These are phyloP conservation scores for Ganaspis sp. DNA, from an alignment of 1,140 invertebrate genomes.

Conservation along the genomic window DNA sequence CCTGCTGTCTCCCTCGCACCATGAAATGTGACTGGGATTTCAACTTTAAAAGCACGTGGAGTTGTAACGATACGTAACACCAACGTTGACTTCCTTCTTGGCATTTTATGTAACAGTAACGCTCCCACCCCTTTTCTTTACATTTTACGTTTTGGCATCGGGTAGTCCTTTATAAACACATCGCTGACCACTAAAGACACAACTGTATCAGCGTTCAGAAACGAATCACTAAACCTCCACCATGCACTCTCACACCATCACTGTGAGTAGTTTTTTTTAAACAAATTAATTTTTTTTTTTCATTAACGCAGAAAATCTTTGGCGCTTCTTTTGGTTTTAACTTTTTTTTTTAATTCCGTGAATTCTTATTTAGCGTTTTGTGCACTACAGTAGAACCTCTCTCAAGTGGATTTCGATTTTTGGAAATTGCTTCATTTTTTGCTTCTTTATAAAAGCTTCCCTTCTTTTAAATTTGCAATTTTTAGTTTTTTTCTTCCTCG, in stretches of 20 bases:
- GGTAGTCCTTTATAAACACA: slow-evolving; percentile 70
- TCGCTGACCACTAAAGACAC: slow-evolving; percentile 61
- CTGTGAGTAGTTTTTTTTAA: slow-evolving; percentile 62
- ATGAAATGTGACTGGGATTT: slow-evolving; percentile 1
- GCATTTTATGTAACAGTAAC: slow-evolving; percentile 64
- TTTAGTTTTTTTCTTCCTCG: no score
- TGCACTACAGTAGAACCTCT: no score
- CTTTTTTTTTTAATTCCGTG: neutral
- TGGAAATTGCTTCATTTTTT: no score
- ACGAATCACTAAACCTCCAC: slow-evolving; percentile 50
- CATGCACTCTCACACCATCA: slow-evolving; percentile 61
- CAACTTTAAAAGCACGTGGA: slow-evolving; percentile 10
- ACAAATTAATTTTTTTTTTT: neutral
- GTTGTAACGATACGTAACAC: slow-evolving; percentile 51
- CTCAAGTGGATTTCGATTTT: no score
- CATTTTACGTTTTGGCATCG: slow-evolving; percentile 64
- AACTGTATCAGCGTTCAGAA: slow-evolving; percentile 63
- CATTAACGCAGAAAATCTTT: neutral
- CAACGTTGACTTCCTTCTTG: slow-evolving; percentile 52
- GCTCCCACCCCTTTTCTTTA: slow-evolving; percentile 56
- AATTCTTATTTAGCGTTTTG: no score
- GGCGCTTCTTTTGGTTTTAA: no score
- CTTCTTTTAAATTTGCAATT: no score
- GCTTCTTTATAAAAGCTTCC: no score
- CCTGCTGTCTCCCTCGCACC: neutral